Evolutionary conservation across 1,140 invertebrate genomes (phyloP).

Genomic region (Phymorhynchus buccinoides): DNA sequence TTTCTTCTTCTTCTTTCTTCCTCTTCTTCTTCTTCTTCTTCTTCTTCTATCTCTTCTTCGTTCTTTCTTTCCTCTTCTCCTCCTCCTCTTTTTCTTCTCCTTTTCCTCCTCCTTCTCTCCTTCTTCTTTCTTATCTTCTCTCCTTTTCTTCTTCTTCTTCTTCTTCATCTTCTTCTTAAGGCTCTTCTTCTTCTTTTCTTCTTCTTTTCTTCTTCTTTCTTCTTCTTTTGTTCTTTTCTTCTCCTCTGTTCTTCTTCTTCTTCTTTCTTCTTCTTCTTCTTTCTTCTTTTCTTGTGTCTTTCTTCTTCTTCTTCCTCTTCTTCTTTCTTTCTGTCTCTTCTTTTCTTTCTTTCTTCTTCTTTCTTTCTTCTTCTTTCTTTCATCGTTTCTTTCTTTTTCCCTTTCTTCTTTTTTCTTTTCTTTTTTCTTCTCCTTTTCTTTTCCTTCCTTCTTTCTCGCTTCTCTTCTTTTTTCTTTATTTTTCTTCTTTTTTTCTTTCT

Average conservation of each 20-base stretch:
- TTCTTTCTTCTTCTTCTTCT: background rate
- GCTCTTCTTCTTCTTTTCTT: background rate
- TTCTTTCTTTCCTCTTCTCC: background rate
- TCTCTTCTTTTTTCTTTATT: background rate
- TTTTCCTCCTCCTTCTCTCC: background rate
- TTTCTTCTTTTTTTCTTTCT: background rate
- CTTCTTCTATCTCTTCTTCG: too few relatives aligned
- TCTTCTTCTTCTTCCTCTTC: background rate
- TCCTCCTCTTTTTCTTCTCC: background rate
- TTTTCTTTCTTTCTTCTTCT: background rate
- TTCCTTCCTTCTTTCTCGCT: background rate
- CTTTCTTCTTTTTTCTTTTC: slow-evolving; percentile 14
- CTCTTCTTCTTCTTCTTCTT: too few relatives aligned
- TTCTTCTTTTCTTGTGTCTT: background rate
- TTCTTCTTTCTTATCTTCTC: background rate
- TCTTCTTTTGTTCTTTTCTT: background rate
- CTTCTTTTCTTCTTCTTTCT: background rate
- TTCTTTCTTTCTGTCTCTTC: background rate
- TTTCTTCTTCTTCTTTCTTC: too few relatives aligned
- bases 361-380: background rate
- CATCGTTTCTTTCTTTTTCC: background rate
- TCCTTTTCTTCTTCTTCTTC: background rate
- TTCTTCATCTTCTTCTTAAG: background rate
- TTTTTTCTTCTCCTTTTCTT: slow-evolving; percentile 7
- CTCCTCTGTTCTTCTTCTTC: background rate